Evolutionary conservation across 2,888 invertebrate species (phyloP), one percentile per base, ranked within the genome.

Genomic region (Rhagium mordax): DNA sequence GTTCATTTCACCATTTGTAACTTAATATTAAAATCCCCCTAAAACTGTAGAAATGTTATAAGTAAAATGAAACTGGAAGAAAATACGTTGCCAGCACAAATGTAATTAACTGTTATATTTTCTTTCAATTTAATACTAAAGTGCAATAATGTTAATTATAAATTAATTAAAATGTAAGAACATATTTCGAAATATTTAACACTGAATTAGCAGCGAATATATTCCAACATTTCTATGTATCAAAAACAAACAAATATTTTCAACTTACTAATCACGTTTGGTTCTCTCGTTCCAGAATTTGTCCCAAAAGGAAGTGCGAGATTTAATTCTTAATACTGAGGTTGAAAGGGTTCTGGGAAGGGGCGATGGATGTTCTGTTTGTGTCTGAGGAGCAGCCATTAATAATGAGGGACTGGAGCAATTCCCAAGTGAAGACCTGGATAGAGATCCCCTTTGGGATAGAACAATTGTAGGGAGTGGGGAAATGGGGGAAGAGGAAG

Each of bases 241-340:
- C 41, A 41, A 4, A 41, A 41, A n/a, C 3, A 41, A 2, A 33
- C 3, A 41, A 3, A n/a, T n/a, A 15, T n/a, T n/a, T 41, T 1
- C n/a, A 83, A 93, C 93, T 93, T 90, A 93, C 93, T 90, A 91
- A 86, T 93, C 92, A 79, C 93, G 89, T 78, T 91, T 91, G 74
- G 90, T 91, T 81, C 92, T 90, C 80, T 93, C 92, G 81, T 93
- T 92, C 92, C 93, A 94, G 88, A 94, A 94, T 88, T 95, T 94
- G 85, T 95, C 94, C 96, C 96, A 96, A 87, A 96, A 96, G 59
- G 94, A 91, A 75, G 93, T 93, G 82, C 95, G 90, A 86, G 93
- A 92, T 65, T 94, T 94, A 85, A 94, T 93, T 82, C 95, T 90
- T 65, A 96, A 91, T 48, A 94, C 95, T 81, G 94, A 94, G 75